Conservation (phyloP, 2,113 vertebrate genomes). For the Strigops habroptila region DNA sequence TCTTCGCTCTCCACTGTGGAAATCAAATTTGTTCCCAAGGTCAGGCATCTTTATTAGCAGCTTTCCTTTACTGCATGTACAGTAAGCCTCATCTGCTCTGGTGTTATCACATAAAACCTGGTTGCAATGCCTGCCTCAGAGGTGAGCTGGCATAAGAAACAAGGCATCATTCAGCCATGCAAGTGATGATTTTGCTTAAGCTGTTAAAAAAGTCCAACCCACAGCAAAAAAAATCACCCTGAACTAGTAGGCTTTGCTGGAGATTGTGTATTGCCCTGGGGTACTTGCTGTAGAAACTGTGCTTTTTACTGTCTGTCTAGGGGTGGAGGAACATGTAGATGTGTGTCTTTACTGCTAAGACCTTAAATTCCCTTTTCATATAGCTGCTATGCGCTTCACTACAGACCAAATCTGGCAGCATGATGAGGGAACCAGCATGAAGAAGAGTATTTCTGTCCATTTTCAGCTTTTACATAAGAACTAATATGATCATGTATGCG, state of each 20-base stretch:
- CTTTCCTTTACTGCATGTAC: neutral
- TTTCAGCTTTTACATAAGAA: neutral
- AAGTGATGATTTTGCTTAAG: neutral
- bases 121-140: neutral
- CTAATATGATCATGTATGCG: neutral
- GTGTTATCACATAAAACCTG: neutral
- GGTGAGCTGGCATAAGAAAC: neutral
- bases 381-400: neutral
- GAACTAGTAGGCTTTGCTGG: neutral
- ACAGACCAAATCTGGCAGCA: neutral
- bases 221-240: neutral
- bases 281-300: neutral
- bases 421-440: neutral
- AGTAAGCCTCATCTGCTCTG: neutral
- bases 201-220: neutral
- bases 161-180: neutral
- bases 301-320: neutral
- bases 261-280: neutral
- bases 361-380: neutral
- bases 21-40: constrained; percentile 14
- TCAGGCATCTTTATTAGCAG: neutral
- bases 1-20: neutral
- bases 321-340: rapidly evolving
- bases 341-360: neutral
- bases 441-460: neutral